These are phyloP conservation scores for Zhuqinia jingwanae DNA, from an alignment of 2,888 invertebrate genomes.

Conservation along the genomic window DNA sequence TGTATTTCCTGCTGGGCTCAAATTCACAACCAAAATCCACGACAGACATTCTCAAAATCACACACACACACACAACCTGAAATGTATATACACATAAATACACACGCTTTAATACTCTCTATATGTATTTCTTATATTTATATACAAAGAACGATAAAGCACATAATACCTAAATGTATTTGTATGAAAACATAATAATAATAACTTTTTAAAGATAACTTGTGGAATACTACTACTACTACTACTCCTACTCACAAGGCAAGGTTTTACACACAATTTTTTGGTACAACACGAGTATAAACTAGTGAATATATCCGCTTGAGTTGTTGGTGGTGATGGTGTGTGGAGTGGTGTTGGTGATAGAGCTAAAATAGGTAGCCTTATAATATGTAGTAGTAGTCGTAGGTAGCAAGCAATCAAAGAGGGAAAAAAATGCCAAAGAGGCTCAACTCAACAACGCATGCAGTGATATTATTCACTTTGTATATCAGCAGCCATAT, in stretches of 20 bases:
- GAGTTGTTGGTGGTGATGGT: background rate
- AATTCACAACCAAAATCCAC: background rate
- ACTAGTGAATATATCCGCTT: constrained; percentile 21
- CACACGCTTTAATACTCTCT: too few relatives aligned
- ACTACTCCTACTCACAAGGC: too few relatives aligned
- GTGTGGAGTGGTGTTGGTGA: background rate
- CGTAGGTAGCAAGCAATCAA: constrained; percentile 54
- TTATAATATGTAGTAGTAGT: too few relatives aligned
- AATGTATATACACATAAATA: background rate
- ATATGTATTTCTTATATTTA: background rate
- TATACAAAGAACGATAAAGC: too few relatives aligned
- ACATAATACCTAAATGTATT: background rate
- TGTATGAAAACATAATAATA: background rate
- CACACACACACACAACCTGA: background rate
- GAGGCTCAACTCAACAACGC: constrained; percentile 55
- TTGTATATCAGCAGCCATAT: background rate
- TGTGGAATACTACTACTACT: constrained; percentile 47
- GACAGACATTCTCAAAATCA: background rate
- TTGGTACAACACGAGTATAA: background rate
- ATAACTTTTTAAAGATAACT: constrained; percentile 25
- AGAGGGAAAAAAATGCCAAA: constrained; percentile 44
- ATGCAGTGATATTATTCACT: constrained; percentile 60
- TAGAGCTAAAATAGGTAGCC: background rate
- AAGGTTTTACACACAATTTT: background rate
- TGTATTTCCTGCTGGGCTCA: constrained; percentile 58